These are phyloP conservation scores for Parnassius apollo DNA, from an alignment of 2,888 invertebrate species.

Conservation along the genomic window DNA sequence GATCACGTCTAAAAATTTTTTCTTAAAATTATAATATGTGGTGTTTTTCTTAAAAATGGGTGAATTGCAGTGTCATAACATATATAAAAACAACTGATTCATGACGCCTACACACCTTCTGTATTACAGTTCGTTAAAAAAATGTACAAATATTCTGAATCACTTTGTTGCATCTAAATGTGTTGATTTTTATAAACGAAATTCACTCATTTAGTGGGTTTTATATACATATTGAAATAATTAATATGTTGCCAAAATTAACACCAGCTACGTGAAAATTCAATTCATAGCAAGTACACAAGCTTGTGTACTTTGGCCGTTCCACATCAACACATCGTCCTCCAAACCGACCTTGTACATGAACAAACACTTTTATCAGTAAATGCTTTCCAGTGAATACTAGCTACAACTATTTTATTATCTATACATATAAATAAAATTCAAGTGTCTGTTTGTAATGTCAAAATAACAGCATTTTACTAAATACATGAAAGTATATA, in stretches of 20 bases:
- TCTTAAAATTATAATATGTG: conserved; percentile 5
- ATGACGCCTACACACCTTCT: conserved; percentile 6
- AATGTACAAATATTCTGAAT: neutral
- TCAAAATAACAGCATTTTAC: no score
- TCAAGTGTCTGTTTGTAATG: no score
- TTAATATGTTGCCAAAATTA: no score
- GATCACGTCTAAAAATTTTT: conserved; percentile 31
- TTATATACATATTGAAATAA: no score
- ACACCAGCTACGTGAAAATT: conserved; percentile 11
- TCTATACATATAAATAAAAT: neutral
- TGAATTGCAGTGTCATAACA: conserved; percentile 20
- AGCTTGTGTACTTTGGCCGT: conserved; percentile 29
- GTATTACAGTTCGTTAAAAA: neutral
- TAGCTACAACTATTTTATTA: neutral
- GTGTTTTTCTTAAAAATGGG: neutral
- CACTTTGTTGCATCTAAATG: no score
- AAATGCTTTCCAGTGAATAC: conserved; percentile 27
- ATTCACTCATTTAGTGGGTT: no score
- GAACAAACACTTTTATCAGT: conserved; percentile 41
- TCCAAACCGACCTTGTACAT: conserved; percentile 42
- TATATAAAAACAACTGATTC: conserved; percentile 17
- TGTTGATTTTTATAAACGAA: no score
- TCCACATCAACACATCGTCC: conserved; percentile 32
- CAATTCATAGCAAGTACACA: conserved; percentile 6
- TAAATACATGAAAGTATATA: no score